Conservation (phyloP, 2,797 vertebrate genomes). For the Ceryle rudis region DNA sequence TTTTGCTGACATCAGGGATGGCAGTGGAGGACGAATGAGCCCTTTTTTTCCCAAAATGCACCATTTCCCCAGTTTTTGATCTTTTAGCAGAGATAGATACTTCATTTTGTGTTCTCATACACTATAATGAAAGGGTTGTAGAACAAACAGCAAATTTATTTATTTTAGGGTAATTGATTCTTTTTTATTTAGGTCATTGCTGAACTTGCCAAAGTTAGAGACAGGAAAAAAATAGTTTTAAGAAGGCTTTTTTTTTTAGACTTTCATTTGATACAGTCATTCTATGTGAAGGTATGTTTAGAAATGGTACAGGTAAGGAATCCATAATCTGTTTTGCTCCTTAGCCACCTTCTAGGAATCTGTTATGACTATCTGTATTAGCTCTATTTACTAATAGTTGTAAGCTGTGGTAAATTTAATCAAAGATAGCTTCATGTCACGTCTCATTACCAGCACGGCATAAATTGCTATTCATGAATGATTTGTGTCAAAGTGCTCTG, state of each 20-base stretch:
- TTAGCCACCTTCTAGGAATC: not conserved
- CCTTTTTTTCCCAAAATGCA: not conserved
- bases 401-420: slow-evolving; percentile 61
- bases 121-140: slow-evolving; percentile 7
- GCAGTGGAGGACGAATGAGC: not conserved
- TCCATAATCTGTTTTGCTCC: not conserved
- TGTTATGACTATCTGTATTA: not conserved
- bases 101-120: slow-evolving; percentile 15
- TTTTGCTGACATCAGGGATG: not conserved
- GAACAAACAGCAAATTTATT: slow-evolving; percentile 33
- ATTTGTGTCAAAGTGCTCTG: slow-evolving; percentile 56
- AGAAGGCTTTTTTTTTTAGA: slow-evolving; percentile 6
- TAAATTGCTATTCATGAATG: slow-evolving; percentile 33
- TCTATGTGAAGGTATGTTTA: not conserved
- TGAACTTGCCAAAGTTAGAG: slow-evolving; percentile 1
- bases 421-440: slow-evolving; percentile 8
- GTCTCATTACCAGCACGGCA: slow-evolving; percentile 9
- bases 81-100: not conserved
- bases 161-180: slow-evolving; percentile 42
- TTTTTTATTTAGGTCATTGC: slow-evolving; percentile 33
- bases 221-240: not conserved
- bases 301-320: not conserved
- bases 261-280: not conserved
- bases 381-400: slow-evolving; percentile 34
- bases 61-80: not conserved